These are phyloP conservation scores for Harpagus bidentatus DNA, from an alignment of 2,113 vertebrate species.

Conservation along the genomic window DNA sequence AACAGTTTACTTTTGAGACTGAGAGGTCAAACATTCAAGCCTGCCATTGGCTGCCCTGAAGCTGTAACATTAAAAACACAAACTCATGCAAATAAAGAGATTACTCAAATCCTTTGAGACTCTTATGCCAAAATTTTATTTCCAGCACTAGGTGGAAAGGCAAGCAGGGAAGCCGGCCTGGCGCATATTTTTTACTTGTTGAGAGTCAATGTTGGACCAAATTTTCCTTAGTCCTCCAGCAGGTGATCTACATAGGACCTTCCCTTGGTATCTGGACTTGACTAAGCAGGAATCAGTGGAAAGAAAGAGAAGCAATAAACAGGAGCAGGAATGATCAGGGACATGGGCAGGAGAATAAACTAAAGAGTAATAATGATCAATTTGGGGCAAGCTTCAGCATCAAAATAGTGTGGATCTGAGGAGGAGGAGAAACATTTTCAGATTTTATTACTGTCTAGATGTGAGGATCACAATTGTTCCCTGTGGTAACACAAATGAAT, in stretches of 20 bases:
- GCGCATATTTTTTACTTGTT: background rate
- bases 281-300: background rate
- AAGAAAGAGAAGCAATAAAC: background rate
- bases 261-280: background rate
- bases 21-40: background rate
- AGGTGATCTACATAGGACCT: background rate
- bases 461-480: conserved; percentile 27
- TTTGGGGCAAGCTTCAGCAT: background rate
- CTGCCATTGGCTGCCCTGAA: background rate
- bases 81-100: background rate
- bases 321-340: background rate
- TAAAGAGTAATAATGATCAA: background rate
- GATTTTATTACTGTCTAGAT: conserved; percentile 19
- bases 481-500: conserved; percentile 39
- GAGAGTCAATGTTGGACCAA: background rate
- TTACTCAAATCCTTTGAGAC: background rate
- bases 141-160: background rate
- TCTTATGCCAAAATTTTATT: background rate
- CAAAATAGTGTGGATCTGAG: background rate
- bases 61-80: background rate
- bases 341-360: background rate
- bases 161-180: background rate
- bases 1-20: background rate
- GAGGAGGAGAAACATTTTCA: background rate
- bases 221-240: background rate